Evolutionary conservation across 2,888 invertebrate species (phyloP).

Genomic region (Chromoteleia sp.): DNA sequence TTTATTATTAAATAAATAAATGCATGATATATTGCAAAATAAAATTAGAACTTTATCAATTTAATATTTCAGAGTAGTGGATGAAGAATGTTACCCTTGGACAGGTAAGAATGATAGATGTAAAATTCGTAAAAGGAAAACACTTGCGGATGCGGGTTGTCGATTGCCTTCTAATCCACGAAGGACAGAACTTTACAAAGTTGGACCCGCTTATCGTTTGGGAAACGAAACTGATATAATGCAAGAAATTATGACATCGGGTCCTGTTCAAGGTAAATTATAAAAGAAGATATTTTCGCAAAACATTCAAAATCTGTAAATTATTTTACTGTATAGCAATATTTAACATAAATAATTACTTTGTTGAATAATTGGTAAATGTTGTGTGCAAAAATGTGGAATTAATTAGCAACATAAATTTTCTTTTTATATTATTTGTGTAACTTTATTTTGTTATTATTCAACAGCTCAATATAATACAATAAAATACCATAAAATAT

Average conservation of each 20-base stretch:
- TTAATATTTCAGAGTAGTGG: slow-evolving; percentile 88
- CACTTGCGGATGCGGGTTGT: slow-evolving; percentile 87
- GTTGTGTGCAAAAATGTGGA: no score
- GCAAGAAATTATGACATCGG: slow-evolving; percentile 95
- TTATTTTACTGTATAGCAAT: no score
- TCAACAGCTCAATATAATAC: no score
- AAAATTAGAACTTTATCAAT: slow-evolving; percentile 9
- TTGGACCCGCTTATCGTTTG: slow-evolving; percentile 91
- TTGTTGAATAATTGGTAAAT: no score
- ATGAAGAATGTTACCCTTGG: slow-evolving; percentile 95
- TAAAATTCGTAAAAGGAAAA: slow-evolving; percentile 86
- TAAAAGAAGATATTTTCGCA: no score
- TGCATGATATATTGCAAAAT: no score
- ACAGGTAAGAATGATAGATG: slow-evolving; percentile 88
- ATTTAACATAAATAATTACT: no score
- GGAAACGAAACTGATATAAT: slow-evolving; percentile 93
- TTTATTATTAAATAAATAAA: background rate
- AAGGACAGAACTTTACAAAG: slow-evolving; percentile 88
- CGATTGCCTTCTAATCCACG: slow-evolving; percentile 83
- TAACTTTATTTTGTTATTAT: no score
- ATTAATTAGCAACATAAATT: no score
- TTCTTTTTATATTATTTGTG: no score
- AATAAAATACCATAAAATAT: no score
- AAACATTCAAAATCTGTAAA: no score
- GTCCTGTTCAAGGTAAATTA: slow-evolving; percentile 93